Conservation (phyloP, 2,888 invertebrate species). For the Tortricodes alternella region DNA sequence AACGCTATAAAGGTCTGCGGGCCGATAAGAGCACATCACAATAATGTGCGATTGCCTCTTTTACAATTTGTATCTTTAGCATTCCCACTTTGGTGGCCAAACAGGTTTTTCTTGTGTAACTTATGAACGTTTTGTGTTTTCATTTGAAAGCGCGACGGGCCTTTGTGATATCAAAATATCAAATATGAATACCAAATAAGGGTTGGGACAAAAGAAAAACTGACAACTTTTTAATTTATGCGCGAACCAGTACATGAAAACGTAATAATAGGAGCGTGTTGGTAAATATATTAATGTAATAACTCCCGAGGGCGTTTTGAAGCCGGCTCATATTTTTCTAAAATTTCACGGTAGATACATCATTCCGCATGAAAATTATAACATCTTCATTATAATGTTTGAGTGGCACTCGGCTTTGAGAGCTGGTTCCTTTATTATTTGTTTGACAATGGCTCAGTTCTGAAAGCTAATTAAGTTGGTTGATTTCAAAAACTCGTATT, state of each 20-base stretch:
- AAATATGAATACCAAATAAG: constrained; percentile 83
- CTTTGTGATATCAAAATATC: constrained; percentile 80
- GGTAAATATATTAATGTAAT: constrained; percentile 81
- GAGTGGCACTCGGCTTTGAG: constrained; percentile 42
- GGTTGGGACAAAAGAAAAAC: constrained; percentile 80
- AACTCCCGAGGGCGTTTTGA: constrained; percentile 71
- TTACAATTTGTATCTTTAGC: constrained; percentile 81
- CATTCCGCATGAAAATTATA: constrained; percentile 66
- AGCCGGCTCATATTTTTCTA: constrained; percentile 67
- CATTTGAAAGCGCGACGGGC: constrained; percentile 70
- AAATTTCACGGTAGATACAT: constrained; percentile 80
- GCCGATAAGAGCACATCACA: constrained; percentile 58
- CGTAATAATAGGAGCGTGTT: constrained; percentile 80
- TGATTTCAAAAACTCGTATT: neutral
- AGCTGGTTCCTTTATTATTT: constrained; percentile 34
- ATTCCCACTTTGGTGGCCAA: constrained; percentile 67
- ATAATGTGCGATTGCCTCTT: constrained; percentile 80
- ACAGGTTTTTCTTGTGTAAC: constrained; percentile 77
- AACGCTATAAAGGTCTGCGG: constrained; percentile 50
- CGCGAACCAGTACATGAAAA: constrained; percentile 80
- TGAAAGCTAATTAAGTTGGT: constrained; percentile 49
- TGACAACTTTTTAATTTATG: constrained; percentile 81
- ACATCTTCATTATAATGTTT: constrained; percentile 68
- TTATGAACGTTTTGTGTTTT: constrained; percentile 68
- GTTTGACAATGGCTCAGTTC: constrained; percentile 42